These are phyloP conservation scores for Pseudachorutes palmiensis DNA, from an alignment of 1,140 invertebrate genomes.

Conservation along the genomic window DNA sequence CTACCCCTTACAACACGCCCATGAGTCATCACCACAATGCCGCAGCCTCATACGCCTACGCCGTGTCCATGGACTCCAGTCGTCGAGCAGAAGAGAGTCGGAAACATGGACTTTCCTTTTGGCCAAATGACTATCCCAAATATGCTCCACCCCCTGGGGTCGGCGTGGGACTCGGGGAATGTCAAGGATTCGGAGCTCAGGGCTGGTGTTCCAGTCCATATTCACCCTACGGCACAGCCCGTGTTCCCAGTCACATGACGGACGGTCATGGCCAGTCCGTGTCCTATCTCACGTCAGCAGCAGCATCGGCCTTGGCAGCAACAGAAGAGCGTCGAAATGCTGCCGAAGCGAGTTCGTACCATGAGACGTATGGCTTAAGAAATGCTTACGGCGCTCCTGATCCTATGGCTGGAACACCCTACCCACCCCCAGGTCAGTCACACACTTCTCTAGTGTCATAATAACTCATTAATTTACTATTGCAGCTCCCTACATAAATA, in stretches of 20 bases:
- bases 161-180: constrained; percentile 22
- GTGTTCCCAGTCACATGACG: constrained; percentile 32
- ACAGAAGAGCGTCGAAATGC: constrained; percentile 29
- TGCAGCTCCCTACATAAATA: no score
- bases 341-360: constrained; percentile 18
- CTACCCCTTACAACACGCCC: constrained; percentile 29
- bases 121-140: constrained; percentile 36
- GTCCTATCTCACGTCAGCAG: constrained; percentile 25
- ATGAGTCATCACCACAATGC: constrained; percentile 27
- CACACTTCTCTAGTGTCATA: constrained; percentile 1
- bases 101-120: constrained; percentile 29
- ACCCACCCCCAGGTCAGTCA: constrained; percentile 37
- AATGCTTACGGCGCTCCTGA: constrained; percentile 33
- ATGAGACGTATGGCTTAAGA: constrained; percentile 33
- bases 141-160: constrained; percentile 22
- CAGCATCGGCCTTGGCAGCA: constrained; percentile 29
- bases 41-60: constrained; percentile 20
- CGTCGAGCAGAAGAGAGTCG: constrained; percentile 22
- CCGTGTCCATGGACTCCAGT: constrained; percentile 13
- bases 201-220: constrained; percentile 32
- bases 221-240: constrained; percentile 26
- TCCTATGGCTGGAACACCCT: constrained; percentile 32
- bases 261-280: constrained; percentile 33
- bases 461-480: no score
- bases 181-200: constrained; percentile 33